phyloP scores from a whole-genome alignment of 2,113 vertebrate genomes.

The Desmodus rotundus region DNA sequence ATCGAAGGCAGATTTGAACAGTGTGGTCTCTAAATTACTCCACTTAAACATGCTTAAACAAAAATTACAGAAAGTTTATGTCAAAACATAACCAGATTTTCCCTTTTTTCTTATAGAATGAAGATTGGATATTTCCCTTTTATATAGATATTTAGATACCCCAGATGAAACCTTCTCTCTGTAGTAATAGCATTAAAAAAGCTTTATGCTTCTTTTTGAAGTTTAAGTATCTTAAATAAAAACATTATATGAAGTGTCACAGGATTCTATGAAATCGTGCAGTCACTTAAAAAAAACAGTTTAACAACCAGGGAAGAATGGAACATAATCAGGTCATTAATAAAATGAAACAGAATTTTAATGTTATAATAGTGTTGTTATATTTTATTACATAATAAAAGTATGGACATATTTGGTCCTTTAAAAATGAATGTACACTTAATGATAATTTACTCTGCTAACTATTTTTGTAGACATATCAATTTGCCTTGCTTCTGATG shows the following conservation, averaged over 20 bases:
- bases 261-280: not conserved
- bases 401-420: constrained; percentile 34
- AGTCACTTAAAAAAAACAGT: constrained; percentile 44
- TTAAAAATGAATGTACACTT: constrained; percentile 55
- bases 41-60: constrained; percentile 7
- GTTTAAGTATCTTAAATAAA: constrained; percentile 32
- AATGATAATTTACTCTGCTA: constrained; percentile 53
- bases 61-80: constrained; percentile 12
- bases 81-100: constrained; percentile 1
- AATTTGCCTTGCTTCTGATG: constrained; percentile 44
- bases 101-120: not conserved
- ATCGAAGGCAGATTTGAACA: constrained; percentile 28
- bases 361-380: constrained; percentile 49
- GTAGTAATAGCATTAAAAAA: not conserved
- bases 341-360: constrained; percentile 56
- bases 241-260: not conserved
- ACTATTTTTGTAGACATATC: constrained; percentile 15
- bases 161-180: constrained; percentile 38
- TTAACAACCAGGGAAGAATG: not conserved
- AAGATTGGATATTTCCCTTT: not conserved
- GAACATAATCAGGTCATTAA: constrained; percentile 50
- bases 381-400: constrained; percentile 59
- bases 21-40: not conserved
- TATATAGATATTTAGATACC: not conserved
- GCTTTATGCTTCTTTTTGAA: not conserved